These are phyloP conservation scores for Melanotaenia nigrans DNA, from an alignment of 2,797 vertebrate genomes.

Conservation along the genomic window DNA sequence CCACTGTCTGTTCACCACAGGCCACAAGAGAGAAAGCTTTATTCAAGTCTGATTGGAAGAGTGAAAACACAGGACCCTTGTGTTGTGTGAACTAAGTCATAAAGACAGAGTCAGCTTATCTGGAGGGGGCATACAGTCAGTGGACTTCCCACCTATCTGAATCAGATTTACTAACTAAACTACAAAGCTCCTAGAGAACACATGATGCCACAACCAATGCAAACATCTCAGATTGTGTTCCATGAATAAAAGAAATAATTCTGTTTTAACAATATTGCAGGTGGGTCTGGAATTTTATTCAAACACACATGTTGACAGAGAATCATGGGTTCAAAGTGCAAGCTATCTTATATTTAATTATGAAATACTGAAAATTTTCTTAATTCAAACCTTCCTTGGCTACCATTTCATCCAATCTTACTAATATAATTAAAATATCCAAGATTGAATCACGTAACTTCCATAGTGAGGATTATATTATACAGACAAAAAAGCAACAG, in stretches of 20 bases:
- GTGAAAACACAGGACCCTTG: constrained; percentile 57
- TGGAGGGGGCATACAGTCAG: constrained; percentile 37
- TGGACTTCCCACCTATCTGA: constrained; percentile 47
- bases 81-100: constrained; percentile 39
- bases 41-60: constrained; percentile 40
- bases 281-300: background rate
- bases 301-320: background rate
- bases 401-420: background rate
- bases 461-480: background rate
- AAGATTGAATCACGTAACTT: background rate
- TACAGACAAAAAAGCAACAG: background rate
- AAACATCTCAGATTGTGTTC: background rate
- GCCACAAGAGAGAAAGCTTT: constrained; percentile 55
- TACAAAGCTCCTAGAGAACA: constrained; percentile 1
- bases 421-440: background rate
- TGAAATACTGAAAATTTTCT: background rate
- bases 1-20: constrained; percentile 37
- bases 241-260: constrained; percentile 9
- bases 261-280: background rate
- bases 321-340: background rate
- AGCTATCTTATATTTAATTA: background rate
- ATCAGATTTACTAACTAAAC: constrained; percentile 20
- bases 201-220: background rate
- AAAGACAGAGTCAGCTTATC: constrained; percentile 46
- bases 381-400: background rate